Evolutionary conservation across 2,797 vertebrate species (phyloP).

Genomic region (Enoplosus armatus): DNA sequence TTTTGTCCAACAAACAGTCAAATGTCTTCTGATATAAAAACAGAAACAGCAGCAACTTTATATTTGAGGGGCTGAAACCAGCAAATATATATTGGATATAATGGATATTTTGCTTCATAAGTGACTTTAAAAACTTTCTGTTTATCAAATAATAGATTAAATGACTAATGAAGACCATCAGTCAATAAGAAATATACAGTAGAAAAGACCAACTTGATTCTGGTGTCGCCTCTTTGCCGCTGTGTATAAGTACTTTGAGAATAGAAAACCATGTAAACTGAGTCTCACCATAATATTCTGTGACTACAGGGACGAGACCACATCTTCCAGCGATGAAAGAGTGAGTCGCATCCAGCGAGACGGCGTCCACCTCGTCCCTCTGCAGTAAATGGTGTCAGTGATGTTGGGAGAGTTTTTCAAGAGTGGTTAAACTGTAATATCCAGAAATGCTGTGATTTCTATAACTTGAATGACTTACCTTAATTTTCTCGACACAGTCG

Average conservation of each 20-base stretch:
- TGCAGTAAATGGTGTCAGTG: slow-evolving; percentile 60
- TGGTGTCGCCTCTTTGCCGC: not conserved
- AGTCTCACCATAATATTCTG: slow-evolving; percentile 91
- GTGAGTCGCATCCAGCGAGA: slow-evolving; percentile 92
- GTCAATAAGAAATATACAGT: not conserved
- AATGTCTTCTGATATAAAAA: not conserved
- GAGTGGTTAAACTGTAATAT: not conserved
- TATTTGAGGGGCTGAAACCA: not conserved
- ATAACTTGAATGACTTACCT: slow-evolving; percentile 76
- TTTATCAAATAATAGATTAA: not conserved
- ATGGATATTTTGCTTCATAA: not conserved
- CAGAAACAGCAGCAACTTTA: not conserved
- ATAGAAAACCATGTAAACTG: not conserved
- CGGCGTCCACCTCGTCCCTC: slow-evolving; percentile 92
- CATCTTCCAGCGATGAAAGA: slow-evolving; percentile 91
- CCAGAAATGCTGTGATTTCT: not conserved
- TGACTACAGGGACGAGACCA: slow-evolving; percentile 90
- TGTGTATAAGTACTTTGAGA: not conserved
- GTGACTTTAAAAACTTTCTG: not conserved
- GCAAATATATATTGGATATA: no score
- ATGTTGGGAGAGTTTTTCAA: slow-evolving; percentile 24
- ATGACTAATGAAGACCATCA: not conserved
- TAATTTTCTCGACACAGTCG: slow-evolving; percentile 92
- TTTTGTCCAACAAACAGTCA: not conserved
- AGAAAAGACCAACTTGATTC: not conserved